phyloP scores from a whole-genome alignment of 1,140 invertebrate species.

The Pemphigus obesinymphae region DNA sequence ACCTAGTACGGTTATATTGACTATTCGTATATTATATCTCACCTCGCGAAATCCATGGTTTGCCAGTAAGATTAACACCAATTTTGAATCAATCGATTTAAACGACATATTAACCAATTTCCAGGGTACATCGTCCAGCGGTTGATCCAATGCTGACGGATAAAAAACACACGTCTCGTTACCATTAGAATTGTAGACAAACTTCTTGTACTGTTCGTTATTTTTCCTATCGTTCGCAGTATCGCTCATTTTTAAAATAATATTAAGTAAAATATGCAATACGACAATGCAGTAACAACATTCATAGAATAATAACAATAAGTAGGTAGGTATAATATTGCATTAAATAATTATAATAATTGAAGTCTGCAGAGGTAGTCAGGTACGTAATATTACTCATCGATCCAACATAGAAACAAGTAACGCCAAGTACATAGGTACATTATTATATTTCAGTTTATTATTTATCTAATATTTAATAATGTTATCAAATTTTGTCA shows the following conservation, averaged over 20 bases:
- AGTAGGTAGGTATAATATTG: no score
- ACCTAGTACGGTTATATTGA: no score
- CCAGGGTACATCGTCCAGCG: constrained; percentile 43
- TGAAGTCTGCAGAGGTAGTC: neutral
- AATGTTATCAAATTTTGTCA: neutral
- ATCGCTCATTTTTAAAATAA: neutral
- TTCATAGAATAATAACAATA: no score
- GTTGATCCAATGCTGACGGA: constrained; percentile 41
- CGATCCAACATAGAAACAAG: neutral
- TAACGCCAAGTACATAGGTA: no score
- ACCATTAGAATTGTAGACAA: neutral
- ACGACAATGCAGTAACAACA: neutral
- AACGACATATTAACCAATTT: constrained; percentile 19
- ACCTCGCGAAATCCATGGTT: constrained; percentile 38
- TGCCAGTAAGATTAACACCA: constrained; percentile 16
- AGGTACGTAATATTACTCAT: neutral
- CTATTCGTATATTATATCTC: no score
- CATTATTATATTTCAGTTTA: no score
- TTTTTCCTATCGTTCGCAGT: neutral
- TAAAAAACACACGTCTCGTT: constrained; percentile 11
- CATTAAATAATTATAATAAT: no score
- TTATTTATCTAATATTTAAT: neutral
- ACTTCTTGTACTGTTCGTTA: neutral
- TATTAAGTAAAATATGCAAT: neutral
- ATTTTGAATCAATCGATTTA: constrained; percentile 25